phyloP scores from a whole-genome alignment of 2,113 vertebrate genomes.

The Phrynosoma blainvillii region DNA sequence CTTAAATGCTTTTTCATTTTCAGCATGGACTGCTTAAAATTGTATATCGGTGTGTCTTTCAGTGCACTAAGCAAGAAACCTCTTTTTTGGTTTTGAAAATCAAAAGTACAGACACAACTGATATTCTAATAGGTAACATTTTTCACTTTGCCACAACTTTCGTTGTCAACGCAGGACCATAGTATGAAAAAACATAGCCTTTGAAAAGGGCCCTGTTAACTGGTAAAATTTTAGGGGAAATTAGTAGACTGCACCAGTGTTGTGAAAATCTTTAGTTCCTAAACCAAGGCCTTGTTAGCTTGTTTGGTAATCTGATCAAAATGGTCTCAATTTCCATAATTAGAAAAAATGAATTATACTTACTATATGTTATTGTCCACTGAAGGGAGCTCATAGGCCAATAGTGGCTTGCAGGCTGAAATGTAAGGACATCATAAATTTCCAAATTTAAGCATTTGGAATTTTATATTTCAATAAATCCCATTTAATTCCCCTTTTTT shows the following conservation, averaged over 20 bases:
- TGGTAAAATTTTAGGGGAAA: background rate
- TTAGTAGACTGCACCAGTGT: background rate
- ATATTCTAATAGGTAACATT: background rate
- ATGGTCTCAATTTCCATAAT: background rate
- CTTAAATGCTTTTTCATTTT: background rate
- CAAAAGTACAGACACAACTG: background rate
- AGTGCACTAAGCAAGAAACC: background rate
- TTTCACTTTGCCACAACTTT: background rate
- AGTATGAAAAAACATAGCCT: background rate
- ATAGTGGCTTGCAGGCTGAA: background rate
- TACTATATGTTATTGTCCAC: background rate
- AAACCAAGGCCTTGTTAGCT: background rate
- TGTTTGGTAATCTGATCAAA: background rate
- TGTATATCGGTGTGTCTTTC: no score
- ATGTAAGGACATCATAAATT: no score
- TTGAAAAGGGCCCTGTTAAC: background rate
- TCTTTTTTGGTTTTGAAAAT: background rate
- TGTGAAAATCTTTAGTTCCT: background rate
- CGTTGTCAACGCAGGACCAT: background rate
- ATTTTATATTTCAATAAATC: no score
- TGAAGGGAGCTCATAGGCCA: background rate
- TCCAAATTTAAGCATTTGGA: no score
- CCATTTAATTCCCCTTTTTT: no score
- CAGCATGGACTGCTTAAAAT: no score
- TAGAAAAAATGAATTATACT: background rate